These are phyloP conservation scores for Labrus mixtus DNA, from an alignment of 2,113 vertebrate species.

Conservation along the genomic window DNA sequence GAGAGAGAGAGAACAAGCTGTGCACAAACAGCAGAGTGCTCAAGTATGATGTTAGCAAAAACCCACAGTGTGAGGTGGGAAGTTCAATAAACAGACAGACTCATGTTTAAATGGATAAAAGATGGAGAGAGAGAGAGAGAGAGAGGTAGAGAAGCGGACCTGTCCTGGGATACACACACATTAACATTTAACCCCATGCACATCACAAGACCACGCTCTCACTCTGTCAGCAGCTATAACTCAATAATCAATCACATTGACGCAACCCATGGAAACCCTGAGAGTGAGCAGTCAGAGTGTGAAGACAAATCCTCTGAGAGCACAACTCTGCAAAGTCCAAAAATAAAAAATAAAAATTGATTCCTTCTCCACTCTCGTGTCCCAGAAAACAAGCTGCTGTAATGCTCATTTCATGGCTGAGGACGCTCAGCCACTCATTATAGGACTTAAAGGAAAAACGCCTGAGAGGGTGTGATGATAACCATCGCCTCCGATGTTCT, in stretches of 20 bases:
- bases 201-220: conserved; percentile 39
- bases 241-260: conserved; percentile 70
- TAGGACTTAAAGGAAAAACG: conserved; percentile 54
- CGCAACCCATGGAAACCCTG: conserved; percentile 43
- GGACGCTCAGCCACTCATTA: conserved; percentile 38
- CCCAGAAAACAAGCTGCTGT: conserved; percentile 49
- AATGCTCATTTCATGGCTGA: conserved; percentile 62
- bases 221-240: conserved; percentile 61
- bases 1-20: conserved; percentile 35
- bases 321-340: conserved; percentile 52
- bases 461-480: conserved; percentile 50
- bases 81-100: conserved; percentile 46
- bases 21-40: conserved; percentile 48
- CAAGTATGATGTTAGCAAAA: conserved; percentile 51
- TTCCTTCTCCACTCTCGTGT: conserved; percentile 47
- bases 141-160: conserved; percentile 42
- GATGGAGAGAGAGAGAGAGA: conserved; percentile 31
- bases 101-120: conserved; percentile 74
- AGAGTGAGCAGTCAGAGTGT: conserved; percentile 35
- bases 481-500: conserved; percentile 54
- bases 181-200: conserved; percentile 70
- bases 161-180: conserved; percentile 49
- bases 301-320: conserved; percentile 53
- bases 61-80: conserved; percentile 40
- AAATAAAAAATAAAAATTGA: conserved; percentile 38